A percentile compares a stretch with the other conserved stretches of the same genome.
These are phyloP conservation scores for Prolemur simus DNA, from an alignment of 2,113 vertebrate genomes.

Conservation along the genomic window DNA sequence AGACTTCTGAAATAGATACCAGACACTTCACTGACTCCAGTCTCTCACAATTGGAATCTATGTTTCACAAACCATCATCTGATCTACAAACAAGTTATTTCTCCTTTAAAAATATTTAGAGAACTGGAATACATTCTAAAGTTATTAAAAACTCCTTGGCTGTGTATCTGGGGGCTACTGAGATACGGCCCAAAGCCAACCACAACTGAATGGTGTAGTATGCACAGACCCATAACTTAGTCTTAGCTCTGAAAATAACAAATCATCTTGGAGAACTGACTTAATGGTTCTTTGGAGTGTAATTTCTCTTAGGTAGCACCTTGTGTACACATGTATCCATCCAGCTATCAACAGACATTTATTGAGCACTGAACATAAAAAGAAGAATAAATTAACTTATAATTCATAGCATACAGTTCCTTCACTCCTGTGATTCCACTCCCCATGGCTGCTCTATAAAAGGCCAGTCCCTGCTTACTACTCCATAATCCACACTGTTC, in stretches of 20 bases:
- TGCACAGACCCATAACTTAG: neutral
- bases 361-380: neutral
- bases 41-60: neutral
- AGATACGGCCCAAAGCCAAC: neutral
- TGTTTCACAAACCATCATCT: neutral
- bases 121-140: neutral
- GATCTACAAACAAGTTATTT: conserved; percentile 2
- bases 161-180: neutral
- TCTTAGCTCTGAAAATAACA: neutral
- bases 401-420: neutral
- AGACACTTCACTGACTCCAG: neutral
- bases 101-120: conserved; percentile 7
- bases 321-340: neutral
- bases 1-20: conserved; percentile 44
- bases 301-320: neutral
- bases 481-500: neutral
- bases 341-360: neutral
- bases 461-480: neutral
- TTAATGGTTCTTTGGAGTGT: neutral
- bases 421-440: neutral
- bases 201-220: neutral
- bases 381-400: neutral
- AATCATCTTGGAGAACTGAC: neutral
- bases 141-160: neutral
- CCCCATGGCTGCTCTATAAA: neutral